Percentiles rank a stretch among this genome's conserved stretches.
phyloP scores from a whole-genome alignment of 2,888 invertebrate species.

The Lacanobia oleracea region DNA sequence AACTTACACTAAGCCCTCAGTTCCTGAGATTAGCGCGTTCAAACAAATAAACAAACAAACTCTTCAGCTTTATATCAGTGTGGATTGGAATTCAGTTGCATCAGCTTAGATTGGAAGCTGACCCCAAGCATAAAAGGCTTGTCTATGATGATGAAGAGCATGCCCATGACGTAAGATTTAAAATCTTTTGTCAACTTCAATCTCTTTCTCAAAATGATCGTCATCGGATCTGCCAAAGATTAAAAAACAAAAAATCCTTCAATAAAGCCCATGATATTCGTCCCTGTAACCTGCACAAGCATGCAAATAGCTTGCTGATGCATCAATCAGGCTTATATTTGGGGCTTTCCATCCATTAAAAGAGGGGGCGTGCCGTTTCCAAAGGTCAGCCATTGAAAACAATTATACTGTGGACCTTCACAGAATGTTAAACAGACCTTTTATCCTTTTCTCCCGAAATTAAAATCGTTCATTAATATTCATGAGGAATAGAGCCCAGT shows the following conservation, averaged over 20 bases:
- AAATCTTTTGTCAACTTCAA: neutral
- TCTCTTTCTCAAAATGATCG: no score
- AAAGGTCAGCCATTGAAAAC: slow-evolving; percentile 16
- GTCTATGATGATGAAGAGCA: neutral
- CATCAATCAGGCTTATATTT: no score
- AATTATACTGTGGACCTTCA: slow-evolving; percentile 10
- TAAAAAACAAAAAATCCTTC: neutral
- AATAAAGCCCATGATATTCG: neutral
- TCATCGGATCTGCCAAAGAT: no score
- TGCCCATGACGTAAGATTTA: neutral
- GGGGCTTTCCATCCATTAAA: neutral
- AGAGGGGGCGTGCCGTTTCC: neutral
- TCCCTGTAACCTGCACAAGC: no score
- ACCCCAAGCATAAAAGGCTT: neutral
- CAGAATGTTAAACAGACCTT: slow-evolving; percentile 12
- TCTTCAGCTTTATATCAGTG: no score
- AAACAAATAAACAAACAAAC: no score
- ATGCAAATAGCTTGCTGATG: no score
- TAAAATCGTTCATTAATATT: slow-evolving; percentile 41
- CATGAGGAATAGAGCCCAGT: slow-evolving; percentile 29
- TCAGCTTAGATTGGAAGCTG: neutral
- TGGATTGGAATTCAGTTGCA: neutral
- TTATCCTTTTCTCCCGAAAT: slow-evolving; percentile 24
- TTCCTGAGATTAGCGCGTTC: no score
- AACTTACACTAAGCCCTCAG: no score